phyloP scores from a whole-genome alignment of 2,113 vertebrate species.

The Xyliphius kryptos region DNA sequence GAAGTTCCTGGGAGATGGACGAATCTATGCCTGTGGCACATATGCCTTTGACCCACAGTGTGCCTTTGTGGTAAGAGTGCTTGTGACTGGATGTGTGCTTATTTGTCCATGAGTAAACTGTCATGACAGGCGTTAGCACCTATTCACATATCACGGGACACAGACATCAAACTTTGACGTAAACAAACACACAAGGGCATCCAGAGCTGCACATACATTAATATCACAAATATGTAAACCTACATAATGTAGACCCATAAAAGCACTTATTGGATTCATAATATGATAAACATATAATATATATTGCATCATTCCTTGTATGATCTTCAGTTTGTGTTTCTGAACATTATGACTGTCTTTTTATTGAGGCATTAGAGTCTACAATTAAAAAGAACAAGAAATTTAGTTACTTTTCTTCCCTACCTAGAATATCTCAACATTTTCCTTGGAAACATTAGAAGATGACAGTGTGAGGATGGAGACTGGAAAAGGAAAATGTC shows the following conservation, averaged over 20 bases:
- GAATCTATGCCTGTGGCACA: slow-evolving; percentile 78
- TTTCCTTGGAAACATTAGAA: slow-evolving; percentile 64
- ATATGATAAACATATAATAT: too few relatives aligned
- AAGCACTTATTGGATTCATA: too few relatives aligned
- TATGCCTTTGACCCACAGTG: slow-evolving; percentile 84
- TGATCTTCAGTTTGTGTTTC: too few relatives aligned
- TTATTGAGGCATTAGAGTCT: too few relatives aligned
- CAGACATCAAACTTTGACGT: slow-evolving; percentile 16
- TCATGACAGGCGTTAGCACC: slow-evolving; percentile 16
- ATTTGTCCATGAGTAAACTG: slow-evolving; percentile 11
- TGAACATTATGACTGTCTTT: too few relatives aligned
- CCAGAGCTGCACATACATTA: neutral
- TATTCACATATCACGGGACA: slow-evolving; percentile 26
- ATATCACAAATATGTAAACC: neutral
- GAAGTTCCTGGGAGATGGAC: slow-evolving; percentile 67
- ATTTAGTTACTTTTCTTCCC: neutral
- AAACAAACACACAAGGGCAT: neutral
- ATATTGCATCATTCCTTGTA: too few relatives aligned
- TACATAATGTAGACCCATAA: too few relatives aligned
- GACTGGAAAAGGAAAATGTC: slow-evolving; percentile 78
- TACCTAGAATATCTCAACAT: slow-evolving; percentile 65
- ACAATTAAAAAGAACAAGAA: too few relatives aligned
- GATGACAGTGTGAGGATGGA: slow-evolving; percentile 63
- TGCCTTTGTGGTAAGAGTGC: slow-evolving; percentile 74
- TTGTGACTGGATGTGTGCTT: slow-evolving; percentile 7